These are phyloP conservation scores for Aromia moschata DNA, from an alignment of 2,888 invertebrate species.

Conservation along the genomic window DNA sequence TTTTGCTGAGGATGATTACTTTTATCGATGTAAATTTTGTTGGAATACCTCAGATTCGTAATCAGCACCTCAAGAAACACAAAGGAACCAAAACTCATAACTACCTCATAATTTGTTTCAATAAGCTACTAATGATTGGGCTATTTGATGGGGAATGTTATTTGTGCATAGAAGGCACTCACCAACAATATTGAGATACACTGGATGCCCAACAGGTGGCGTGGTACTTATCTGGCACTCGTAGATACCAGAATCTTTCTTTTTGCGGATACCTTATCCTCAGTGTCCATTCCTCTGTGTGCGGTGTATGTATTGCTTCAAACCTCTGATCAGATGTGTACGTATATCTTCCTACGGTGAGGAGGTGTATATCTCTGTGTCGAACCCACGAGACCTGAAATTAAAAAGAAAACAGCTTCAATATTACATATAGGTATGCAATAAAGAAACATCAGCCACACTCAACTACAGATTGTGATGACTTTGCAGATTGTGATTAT, in stretches of 20 bases:
- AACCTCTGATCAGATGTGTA: constrained; percentile 87
- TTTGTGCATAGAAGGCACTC: constrained; percentile 62
- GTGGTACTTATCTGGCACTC: constrained; percentile 94
- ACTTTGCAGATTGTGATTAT: not conserved
- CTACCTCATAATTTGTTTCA: too few species aligned
- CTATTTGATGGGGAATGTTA: too few species aligned
- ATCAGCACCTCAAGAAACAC: too few species aligned
- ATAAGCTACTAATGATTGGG: too few species aligned
- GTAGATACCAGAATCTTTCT: constrained; percentile 81
- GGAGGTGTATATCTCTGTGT: constrained; percentile 77
- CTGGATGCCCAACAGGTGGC: constrained; percentile 85
- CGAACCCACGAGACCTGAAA: constrained; percentile 81
- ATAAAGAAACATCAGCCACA: too few species aligned
- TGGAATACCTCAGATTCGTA: too few species aligned
- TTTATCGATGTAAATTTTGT: too few species aligned
- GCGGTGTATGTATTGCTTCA: constrained; percentile 85
- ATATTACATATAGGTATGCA: too few species aligned
- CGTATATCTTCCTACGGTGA: constrained; percentile 79
- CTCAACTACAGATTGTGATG: too few species aligned
- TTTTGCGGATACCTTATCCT: constrained; percentile 67
- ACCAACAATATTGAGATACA: constrained; percentile 86
- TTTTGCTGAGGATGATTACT: too few species aligned
- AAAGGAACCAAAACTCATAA: too few species aligned
- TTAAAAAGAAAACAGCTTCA: constrained; percentile 24
- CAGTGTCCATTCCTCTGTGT: constrained; percentile 88